Percentiles rank a stretch among this genome's conserved stretches.
Evolutionary conservation across 2,797 vertebrate genomes (phyloP).

Genomic region (Melopsittacus undulatus): DNA sequence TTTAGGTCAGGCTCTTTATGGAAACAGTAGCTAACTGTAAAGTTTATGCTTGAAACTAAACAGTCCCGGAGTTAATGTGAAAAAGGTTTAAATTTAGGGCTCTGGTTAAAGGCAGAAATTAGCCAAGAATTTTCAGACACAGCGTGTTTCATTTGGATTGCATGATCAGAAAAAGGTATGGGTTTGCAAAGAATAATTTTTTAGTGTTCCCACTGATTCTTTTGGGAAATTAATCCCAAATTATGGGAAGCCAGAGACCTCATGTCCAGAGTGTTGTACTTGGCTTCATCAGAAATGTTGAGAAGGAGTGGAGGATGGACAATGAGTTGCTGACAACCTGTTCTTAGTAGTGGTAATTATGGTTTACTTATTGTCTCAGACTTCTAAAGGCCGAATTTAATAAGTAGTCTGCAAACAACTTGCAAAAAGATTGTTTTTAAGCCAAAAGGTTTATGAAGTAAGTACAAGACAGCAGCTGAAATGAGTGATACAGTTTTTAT

Average conservation of each 20-base stretch:
- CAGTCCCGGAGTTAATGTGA: slow-evolving; percentile 34
- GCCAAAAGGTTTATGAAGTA: not conserved
- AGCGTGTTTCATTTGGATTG: not conserved
- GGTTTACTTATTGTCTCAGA: not conserved
- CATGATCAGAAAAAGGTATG: not conserved
- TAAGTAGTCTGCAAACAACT: not conserved
- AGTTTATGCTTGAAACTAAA: slow-evolving; percentile 31
- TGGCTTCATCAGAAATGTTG: not conserved
- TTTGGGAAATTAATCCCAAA: not conserved
- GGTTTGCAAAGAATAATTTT: not conserved
- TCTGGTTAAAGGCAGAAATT: slow-evolving; percentile 25
- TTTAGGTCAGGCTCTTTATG: slow-evolving; percentile 28
- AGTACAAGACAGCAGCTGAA: not conserved
- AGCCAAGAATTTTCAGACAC: not conserved
- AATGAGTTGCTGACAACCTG: not conserved
- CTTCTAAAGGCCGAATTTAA: not conserved
- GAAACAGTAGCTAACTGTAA: slow-evolving; percentile 49
- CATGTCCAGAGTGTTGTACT: not conserved
- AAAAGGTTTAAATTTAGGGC: slow-evolving; percentile 24
- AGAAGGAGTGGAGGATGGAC: not conserved
- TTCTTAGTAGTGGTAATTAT: not conserved
- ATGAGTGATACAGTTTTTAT: not conserved
- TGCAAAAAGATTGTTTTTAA: not conserved
- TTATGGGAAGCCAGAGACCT: not conserved
- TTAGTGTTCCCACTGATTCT: not conserved